Percentiles rank a stretch among this genome's conserved stretches.
Conservation (phyloP, 2,888 invertebrate genomes). For the Drosophila picticornis region DNA sequence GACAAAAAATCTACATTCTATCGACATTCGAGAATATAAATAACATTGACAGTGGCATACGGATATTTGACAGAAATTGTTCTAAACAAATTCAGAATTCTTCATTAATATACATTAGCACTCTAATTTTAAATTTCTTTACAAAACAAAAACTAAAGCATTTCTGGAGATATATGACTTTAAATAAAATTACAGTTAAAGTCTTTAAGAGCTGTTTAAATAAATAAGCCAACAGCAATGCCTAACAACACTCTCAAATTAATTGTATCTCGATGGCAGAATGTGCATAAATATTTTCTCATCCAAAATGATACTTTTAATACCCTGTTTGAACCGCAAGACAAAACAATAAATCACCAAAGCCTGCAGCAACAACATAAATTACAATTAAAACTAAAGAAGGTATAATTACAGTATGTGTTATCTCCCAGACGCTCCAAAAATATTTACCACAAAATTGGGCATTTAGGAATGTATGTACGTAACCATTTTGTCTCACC, state of each 20-base stretch:
- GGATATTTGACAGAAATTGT: not conserved
- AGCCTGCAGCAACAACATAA: conserved; percentile 52
- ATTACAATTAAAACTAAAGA: conserved; percentile 71
- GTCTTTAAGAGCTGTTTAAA: not conserved
- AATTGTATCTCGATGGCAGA: conserved; percentile 5
- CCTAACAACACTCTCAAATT: not conserved
- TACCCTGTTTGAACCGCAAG: conserved; percentile 8
- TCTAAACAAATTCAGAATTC: not conserved
- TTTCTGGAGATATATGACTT: too few species aligned
- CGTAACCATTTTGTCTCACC: conserved; percentile 62
- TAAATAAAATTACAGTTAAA: too few species aligned
- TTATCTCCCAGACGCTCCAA: conserved; percentile 39
- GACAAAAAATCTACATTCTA: not conserved
- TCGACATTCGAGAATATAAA: not conserved
- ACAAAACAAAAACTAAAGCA: too few species aligned
- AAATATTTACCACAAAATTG: conserved; percentile 38
- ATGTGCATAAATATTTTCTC: conserved; percentile 18
- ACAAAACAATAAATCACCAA: conserved; percentile 60
- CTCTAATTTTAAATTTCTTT: not conserved
- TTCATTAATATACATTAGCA: not conserved
- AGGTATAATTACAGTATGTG: conserved; percentile 55
- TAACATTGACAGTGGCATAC: not conserved
- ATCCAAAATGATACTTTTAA: conserved; percentile 12
- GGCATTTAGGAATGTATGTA: conserved; percentile 6
- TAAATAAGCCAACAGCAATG: not conserved